These are phyloP conservation scores for Oedothorax gibbosus DNA, from an alignment of 1,140 invertebrate genomes.

Conservation along the genomic window DNA sequence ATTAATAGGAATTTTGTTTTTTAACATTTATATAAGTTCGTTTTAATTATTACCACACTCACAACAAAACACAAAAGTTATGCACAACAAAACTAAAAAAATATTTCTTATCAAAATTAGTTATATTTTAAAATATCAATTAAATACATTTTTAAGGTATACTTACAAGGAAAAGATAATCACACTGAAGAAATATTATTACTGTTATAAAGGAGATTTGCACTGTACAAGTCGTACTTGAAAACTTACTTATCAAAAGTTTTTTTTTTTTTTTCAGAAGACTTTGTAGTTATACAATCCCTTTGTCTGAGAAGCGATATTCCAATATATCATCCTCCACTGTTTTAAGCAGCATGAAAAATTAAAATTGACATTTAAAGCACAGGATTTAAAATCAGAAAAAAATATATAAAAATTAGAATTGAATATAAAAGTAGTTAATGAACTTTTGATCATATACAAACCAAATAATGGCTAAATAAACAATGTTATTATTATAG, in stretches of 20 bases:
- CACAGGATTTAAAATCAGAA: no score
- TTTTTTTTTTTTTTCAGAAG: slow-evolving; percentile 9
- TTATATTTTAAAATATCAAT: slow-evolving; percentile 36
- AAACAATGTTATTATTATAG: no score
- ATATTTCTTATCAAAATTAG: slow-evolving; percentile 34
- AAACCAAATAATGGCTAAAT: no score
- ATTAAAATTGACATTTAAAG: no score
- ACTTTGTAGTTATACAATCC: slow-evolving; percentile 50
- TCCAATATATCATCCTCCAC: slow-evolving; percentile 62
- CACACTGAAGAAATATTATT: slow-evolving; percentile 11
- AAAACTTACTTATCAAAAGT: slow-evolving; percentile 48
- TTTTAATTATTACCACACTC: not conserved
- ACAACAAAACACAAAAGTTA: not conserved
- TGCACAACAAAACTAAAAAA: slow-evolving; percentile 34
- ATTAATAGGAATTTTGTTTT: no score
- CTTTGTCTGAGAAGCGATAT: slow-evolving; percentile 60
- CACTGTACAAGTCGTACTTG: slow-evolving; percentile 57
- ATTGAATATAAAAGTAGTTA: no score
- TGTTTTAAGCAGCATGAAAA: slow-evolving; percentile 59
- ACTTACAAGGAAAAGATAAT: slow-evolving; percentile 33
- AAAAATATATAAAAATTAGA: no score
- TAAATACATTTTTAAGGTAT: slow-evolving; percentile 18
- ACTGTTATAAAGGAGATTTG: slow-evolving; percentile 13
- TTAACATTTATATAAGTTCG: no score
- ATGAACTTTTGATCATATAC: no score